These are phyloP conservation scores for Odocoileus hemionus DNA, from an alignment of 2,113 vertebrate species.

Conservation along the genomic window DNA sequence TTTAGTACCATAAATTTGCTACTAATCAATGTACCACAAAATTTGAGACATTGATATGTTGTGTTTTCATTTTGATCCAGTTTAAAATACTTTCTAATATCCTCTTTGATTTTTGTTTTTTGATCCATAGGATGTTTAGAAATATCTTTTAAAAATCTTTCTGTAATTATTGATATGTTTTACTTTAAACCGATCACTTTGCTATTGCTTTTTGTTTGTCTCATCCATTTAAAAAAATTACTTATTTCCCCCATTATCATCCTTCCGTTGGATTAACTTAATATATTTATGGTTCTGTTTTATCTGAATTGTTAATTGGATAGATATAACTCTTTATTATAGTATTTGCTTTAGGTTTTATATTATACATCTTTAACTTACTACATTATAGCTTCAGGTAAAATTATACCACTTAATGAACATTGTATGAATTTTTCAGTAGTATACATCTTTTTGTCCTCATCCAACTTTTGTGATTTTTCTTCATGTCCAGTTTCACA, in stretches of 20 bases:
- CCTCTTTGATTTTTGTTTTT: not conserved
- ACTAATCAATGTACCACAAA: not conserved
- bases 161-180: not conserved
- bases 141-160: not conserved
- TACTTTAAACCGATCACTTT: not conserved
- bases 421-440: not conserved
- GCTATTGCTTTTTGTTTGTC: not conserved
- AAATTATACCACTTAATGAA: not conserved
- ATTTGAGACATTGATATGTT: not conserved
- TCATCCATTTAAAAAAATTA: not conserved
- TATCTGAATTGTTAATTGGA: not conserved
- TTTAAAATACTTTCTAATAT: not conserved
- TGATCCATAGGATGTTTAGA: not conserved
- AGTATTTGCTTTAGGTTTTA: not conserved
- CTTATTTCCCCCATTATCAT: not conserved
- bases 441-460: not conserved
- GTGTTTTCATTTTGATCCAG: not conserved
- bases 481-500: not conserved
- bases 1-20: not conserved
- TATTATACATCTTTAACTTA: not conserved
- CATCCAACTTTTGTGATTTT: not conserved
- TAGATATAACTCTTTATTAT: not conserved
- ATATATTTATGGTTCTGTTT: not conserved
- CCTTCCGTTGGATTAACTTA: not conserved
- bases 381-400: not conserved